A percentile compares a stretch with the other conserved stretches of the same genome.
Conservation (phyloP, 1,140 invertebrate species). For the Bombus vancouverensis region DNA sequence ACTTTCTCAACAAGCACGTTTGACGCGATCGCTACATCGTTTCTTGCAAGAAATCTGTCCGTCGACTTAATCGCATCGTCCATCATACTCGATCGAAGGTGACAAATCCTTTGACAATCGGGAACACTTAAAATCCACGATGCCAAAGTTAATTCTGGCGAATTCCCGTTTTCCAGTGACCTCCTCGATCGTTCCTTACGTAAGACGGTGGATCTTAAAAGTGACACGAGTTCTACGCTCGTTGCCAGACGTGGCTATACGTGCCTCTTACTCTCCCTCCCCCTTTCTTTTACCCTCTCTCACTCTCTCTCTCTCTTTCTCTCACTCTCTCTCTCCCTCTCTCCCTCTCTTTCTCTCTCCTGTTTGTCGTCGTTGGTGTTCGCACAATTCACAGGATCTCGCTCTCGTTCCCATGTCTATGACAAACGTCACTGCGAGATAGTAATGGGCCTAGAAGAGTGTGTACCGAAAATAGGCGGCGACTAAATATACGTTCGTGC, state of each 20-base stretch:
- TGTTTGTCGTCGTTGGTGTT: background rate
- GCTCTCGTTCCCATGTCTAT: constrained; percentile 38
- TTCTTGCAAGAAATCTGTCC: too few relatives aligned
- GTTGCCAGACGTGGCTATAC: constrained; percentile 8
- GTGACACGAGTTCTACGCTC: constrained; percentile 17
- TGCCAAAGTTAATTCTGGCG: background rate
- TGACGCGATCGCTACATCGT: too few relatives aligned
- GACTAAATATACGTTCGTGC: constrained; percentile 51
- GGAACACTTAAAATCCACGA: background rate
- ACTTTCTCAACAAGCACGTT: too few relatives aligned
- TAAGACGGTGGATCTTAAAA: constrained; percentile 21
- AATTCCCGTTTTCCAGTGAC: constrained; percentile 9
- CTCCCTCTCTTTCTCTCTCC: too few relatives aligned
- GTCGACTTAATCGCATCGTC: too few relatives aligned
- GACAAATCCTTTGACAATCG: background rate
- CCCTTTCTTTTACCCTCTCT: background rate
- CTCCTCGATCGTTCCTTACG: constrained; percentile 14
- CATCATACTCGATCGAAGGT: too few relatives aligned
- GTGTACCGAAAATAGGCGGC: constrained; percentile 42
- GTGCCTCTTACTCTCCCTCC: background rate
- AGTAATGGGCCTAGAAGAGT: constrained; percentile 32
- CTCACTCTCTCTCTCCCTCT: too few relatives aligned
- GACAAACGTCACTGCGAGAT: constrained; percentile 39
- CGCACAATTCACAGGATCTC: constrained; percentile 41
- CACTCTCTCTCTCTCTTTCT: too few relatives aligned